Evolutionary conservation across 2,888 invertebrate genomes (phyloP), one percentile per base, ranked within the genome.

Genomic region (Chloroclystis v-ata): DNA sequence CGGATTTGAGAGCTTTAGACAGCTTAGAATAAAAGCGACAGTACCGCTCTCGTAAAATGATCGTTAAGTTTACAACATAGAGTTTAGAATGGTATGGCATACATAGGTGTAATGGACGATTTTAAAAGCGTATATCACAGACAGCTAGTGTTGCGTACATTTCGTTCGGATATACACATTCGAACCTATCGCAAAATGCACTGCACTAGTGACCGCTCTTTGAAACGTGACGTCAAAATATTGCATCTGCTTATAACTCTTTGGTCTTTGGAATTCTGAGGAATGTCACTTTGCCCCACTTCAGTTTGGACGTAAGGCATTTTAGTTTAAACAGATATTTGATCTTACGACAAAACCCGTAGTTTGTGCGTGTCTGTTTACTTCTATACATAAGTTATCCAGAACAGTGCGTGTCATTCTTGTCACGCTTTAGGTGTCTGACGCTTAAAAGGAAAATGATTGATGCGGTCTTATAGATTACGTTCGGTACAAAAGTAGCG

Each of bases 71-170:
- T 52, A 52, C 59, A 68, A 68, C 54, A 32, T 54, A 67, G 67
- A 43, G 56, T 54, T 52, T 45, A 59, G 42, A 57, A 52, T 60
- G 56, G 61, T 59, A 63, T 63, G 62, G 64, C 60, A 60, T 66
- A 69, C 60, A 67, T 63, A 73, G 69, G 72, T 70, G 70, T 67
- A 70, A 75, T 86, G 86, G 86, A 86, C 86, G 85, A 82, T 81
- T 71, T 78, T 78, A 77, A 76, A 85, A 87, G 86, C 85, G 85
- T 84, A 84, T 85, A 83, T 84, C 81, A 82, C 83, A 76, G 79
- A 74, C 73, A 76, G 80, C 75, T 57, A 53, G 54, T 54, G 52
- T 30, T 48, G 37, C 41, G 42, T 33, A 45, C 45, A 52, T 52
- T 47, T 33, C 39, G 43, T 48, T 35, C n/a, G n/a, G 47, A 52